Conservation (phyloP, 2,888 invertebrate genomes). For the Dysmachus trigonus region DNA sequence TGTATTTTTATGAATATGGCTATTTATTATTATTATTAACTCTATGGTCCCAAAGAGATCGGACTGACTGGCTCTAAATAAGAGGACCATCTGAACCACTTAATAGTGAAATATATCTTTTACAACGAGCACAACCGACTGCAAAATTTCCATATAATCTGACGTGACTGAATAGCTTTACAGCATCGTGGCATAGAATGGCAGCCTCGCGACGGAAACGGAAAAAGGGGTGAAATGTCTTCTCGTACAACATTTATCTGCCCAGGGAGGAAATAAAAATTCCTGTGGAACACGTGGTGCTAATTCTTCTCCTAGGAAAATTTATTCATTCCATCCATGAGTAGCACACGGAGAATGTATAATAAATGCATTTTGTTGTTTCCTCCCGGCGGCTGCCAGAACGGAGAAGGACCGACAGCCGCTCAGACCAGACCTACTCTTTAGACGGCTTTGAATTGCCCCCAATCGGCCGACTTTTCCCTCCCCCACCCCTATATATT, state of each 20-base stretch:
- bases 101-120: neutral
- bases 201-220: neutral
- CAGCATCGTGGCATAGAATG: neutral
- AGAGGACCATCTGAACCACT: neutral
- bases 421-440: neutral
- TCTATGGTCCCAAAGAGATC: neutral
- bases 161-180: neutral
- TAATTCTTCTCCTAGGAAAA: constrained; percentile 19
- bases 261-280: constrained; percentile 6
- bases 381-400: neutral
- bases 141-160: constrained; percentile 7
- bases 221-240: constrained; percentile 9
- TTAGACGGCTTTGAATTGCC: neutral
- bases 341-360: constrained; percentile 12
- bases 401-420: neutral
- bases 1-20: neutral
- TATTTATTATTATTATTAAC: neutral
- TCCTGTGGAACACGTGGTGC: constrained; percentile 28
- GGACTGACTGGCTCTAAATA: neutral
- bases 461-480: neutral
- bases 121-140: neutral
- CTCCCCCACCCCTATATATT: neutral
- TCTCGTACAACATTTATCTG: neutral
- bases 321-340: constrained; percentile 25
- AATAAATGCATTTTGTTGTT: constrained; percentile 28